phyloP scores from a whole-genome alignment of 2,797 vertebrate genomes.

The Scomberomorus guttatus region DNA sequence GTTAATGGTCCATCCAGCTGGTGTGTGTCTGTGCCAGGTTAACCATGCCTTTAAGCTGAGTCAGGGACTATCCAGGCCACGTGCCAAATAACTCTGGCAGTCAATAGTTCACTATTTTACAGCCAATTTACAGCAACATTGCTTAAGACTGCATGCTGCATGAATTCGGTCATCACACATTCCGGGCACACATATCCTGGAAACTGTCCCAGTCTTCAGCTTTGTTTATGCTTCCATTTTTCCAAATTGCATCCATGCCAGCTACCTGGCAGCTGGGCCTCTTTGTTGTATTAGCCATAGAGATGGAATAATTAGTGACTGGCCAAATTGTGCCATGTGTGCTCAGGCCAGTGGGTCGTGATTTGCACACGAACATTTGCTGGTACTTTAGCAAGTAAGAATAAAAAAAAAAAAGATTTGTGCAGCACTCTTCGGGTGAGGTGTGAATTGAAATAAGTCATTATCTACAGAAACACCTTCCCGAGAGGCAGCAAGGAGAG shows the following conservation, averaged over 20 bases:
- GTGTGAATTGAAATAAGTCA: slow-evolving; percentile 76
- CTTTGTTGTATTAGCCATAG: slow-evolving; percentile 46
- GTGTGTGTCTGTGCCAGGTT: slow-evolving; percentile 50
- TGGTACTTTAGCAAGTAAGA: slow-evolving; percentile 44
- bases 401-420: slow-evolving; percentile 14
- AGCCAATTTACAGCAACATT: slow-evolving; percentile 61
- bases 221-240: slow-evolving; percentile 39
- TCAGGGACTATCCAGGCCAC: slow-evolving; percentile 61
- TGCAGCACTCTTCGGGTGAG: slow-evolving; percentile 47
- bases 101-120: slow-evolving; percentile 55
- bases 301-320: slow-evolving; percentile 60
- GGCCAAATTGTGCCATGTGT: slow-evolving; percentile 36
- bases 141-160: slow-evolving; percentile 46
- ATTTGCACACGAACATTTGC: slow-evolving; percentile 47
- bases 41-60: slow-evolving; percentile 63
- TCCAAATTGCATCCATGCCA: slow-evolving; percentile 24
- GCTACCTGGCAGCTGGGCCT: slow-evolving; percentile 41
- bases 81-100: slow-evolving; percentile 54
- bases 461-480: slow-evolving; percentile 81
- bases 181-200: slow-evolving; percentile 49
- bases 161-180: slow-evolving; percentile 42
- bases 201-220: slow-evolving; percentile 36
- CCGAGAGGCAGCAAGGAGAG: slow-evolving; percentile 54
- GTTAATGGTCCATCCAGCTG: slow-evolving; percentile 40
- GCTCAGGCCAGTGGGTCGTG: slow-evolving; percentile 22